These are phyloP conservation scores for Cyprinus carpio DNA, from an alignment of 2,113 vertebrate genomes.

Conservation along the genomic window DNA sequence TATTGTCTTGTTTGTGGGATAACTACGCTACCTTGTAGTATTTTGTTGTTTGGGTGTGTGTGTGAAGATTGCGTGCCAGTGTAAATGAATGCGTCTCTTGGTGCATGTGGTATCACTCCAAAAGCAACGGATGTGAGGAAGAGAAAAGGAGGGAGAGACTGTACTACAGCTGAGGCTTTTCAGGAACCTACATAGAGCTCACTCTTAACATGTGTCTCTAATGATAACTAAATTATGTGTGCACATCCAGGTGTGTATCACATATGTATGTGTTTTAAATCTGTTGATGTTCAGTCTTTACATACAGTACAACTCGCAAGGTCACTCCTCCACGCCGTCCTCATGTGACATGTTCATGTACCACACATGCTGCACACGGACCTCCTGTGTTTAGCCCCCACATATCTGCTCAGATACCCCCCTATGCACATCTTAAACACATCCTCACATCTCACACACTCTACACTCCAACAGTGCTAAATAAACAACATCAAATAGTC, in stretches of 20 bases:
- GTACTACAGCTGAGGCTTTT: not conserved
- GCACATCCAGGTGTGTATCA: slow-evolving; percentile 6
- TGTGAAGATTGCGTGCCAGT: slow-evolving; percentile 42
- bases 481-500: slow-evolving; percentile 1
- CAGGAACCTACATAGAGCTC: not conserved
- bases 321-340: not conserved
- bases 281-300: not conserved
- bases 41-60: slow-evolving; percentile 6
- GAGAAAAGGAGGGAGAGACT: slow-evolving; percentile 9
- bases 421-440: not conserved
- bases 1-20: not conserved
- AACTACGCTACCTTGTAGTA: not conserved
- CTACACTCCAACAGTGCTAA: not conserved
- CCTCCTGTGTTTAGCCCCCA: not conserved
- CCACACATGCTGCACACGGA: not conserved
- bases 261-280: not conserved
- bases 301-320: not conserved
- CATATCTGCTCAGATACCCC: not conserved
- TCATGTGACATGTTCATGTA: not conserved
- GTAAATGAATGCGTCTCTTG: slow-evolving; percentile 45
- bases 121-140: slow-evolving; percentile 55
- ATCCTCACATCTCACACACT: not conserved
- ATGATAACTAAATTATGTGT: slow-evolving; percentile 10
- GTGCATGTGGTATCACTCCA: slow-evolving; percentile 61
- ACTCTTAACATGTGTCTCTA: slow-evolving; percentile 33